Base-by-base conservation (phyloP, 1,140 invertebrate species). In the Hypsibius dujardini region DNA sequence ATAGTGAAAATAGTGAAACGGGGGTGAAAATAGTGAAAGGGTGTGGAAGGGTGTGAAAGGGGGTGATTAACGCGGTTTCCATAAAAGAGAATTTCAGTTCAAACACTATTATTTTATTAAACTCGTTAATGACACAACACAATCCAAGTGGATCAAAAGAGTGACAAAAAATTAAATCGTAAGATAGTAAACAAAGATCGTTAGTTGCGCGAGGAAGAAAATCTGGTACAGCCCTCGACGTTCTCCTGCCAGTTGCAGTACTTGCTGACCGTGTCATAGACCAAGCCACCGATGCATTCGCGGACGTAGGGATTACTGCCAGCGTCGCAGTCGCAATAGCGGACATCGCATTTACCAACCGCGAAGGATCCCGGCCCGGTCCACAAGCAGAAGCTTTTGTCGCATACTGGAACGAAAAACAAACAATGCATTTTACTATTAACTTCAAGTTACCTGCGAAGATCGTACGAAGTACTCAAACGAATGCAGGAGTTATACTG, bases 241-340 rank as follows among this genome's bases (percentile, higher is more conserved):
- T 15, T 12, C 45, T 67, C 62, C 42, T 67, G 62, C 62, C 62
- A 67, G 62, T 67, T 67, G 62, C 62, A 67, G 42, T 15, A 67
- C 42, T 67, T 67, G 62, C 42, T 67, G 3, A 45, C 12, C 42
- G 62, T 45, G 45, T 67, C 62, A 67, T 67, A 67, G 45, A 67
- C 62, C 62, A 67, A 67, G 12, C 62, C 62, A 15, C 62, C 62
- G 45, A 15, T 67, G 45, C 62, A 67, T 67, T 67, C 62, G 3
- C 62, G 62, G 45, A 12, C 45, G 62, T 67, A 67, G 12, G 62
- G 62, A 42, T 67, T 67, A 67, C 42, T 67, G 12, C 62, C 62
- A 7, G 62, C 62, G 45, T 67, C 62, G 42, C 62, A 67, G 62
- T 67, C 62, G 62, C 62, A 67, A 42, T 67, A 67, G 3, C 42